A percentile compares a stretch with the other conserved stretches of the same genome.
These are phyloP conservation scores for Willowsia nigromaculata DNA, from an alignment of 2,888 invertebrate genomes.

Conservation along the genomic window DNA sequence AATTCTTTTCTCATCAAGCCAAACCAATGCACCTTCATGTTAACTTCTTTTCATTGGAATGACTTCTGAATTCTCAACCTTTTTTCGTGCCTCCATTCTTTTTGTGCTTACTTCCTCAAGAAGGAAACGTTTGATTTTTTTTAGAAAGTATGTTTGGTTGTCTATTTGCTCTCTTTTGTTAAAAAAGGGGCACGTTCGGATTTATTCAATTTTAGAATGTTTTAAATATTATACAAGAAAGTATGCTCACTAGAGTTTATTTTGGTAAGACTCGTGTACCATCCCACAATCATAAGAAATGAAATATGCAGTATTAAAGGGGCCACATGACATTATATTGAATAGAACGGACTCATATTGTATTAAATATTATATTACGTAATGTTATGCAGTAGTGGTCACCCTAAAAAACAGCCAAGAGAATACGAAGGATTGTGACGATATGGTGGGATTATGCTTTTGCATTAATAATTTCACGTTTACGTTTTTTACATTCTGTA, in stretches of 20 bases:
- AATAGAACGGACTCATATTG: no score
- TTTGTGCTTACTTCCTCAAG: background rate
- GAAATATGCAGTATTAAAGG: background rate
- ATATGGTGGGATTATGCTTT: background rate
- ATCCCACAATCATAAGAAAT: background rate
- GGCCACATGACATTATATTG: conserved; percentile 14
- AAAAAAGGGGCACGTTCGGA: background rate
- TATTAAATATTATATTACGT: no score
- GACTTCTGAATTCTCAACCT: background rate
- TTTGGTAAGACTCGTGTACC: background rate
- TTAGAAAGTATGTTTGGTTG: background rate
- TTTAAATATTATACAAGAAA: background rate
- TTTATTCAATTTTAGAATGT: conserved; percentile 19
- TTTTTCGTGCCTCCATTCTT: background rate
- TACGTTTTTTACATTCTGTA: conserved; percentile 9
- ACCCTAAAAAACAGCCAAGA: background rate
- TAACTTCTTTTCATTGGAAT: background rate
- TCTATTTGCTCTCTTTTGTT: background rate
- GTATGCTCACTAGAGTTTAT: background rate
- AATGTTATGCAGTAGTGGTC: background rate
- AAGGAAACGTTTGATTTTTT: background rate
- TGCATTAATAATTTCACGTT: background rate
- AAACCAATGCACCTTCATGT: no score
- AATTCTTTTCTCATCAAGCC: conserved; percentile 66
- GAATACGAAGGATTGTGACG: background rate